These are phyloP conservation scores for Erebia palarica DNA, from an alignment of 2,888 invertebrate species.

Conservation along the genomic window DNA sequence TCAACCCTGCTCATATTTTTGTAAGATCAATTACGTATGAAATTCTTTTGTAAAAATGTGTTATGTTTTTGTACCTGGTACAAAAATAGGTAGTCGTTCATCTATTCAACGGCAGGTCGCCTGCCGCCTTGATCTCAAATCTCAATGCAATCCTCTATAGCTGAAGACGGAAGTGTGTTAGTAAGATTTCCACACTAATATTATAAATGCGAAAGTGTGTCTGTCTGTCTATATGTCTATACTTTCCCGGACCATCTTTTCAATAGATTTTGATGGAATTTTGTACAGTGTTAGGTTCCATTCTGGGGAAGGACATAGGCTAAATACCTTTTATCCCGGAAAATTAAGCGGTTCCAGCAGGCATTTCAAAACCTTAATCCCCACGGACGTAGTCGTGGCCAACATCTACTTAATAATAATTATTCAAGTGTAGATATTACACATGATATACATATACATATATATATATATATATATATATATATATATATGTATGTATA, in stretches of 20 bases:
- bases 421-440: background rate
- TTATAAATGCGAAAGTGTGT: no score
- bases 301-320: no score
- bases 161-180: background rate
- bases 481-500: no score
- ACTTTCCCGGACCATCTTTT: no score
- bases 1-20: background rate
- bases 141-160: background rate
- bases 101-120: background rate
- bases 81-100: background rate
- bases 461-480: no score
- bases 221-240: no score
- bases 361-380: no score
- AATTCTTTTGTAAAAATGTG: constrained; percentile 2
- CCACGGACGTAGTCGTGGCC: no score
- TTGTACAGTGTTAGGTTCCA: no score
- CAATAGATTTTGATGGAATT: no score
- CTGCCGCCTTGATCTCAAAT: background rate
- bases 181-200: background rate
- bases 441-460: background rate
- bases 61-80: background rate
- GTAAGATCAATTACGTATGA: background rate
- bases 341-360: no score
- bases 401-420: background rate
- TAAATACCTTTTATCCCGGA: no score